Evolutionary conservation across 2,797 vertebrate species (phyloP), one percentile per base, ranked within the genome.

Genomic region (Lithobates sylvaticus): DNA sequence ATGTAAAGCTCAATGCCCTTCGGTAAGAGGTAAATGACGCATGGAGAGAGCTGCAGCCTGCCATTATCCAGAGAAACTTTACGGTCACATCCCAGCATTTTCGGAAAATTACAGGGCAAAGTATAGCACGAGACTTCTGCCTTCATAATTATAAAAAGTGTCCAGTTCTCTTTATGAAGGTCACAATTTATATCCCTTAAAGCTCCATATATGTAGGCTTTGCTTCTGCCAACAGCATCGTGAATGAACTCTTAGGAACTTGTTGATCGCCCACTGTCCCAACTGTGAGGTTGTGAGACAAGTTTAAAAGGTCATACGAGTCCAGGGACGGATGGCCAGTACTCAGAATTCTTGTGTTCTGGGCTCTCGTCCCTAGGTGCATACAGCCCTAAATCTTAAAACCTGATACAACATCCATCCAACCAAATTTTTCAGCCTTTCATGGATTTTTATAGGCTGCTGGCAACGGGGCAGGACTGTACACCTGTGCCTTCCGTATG

Each of bases 21-120:
- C 9, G n/a, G 21, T 47, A 81, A 54, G 8, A 16, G 78, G 54
- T 70, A 81, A 81, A 29, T 13, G 27, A 70, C 34, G 67, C 12
- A 13, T 50, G 15, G 42, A 50, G 44, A 47, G 10, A 16, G 70
- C 42, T 47, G 15, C 58, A 79, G 39, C 65, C 42, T 50, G 27
- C 69, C 70, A 80, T 80, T 78, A 78, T 78, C 32, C 58, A 4
- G 58, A 32, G 39, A 65, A 23, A 50, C 27, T 71, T 70, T 80
- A 80, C 29, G 50, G 67, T 71, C 78, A 80, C 78, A 54, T 68
- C 67, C 21, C 39, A 29, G 65, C n/a, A 80, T 34, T 79, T 80
- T 80, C 29, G 44, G 77, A 39, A 79, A 68, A 79, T 79, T 79
- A 80, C 21, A 81, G 50, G n/a, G 67, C 36, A 70, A 70, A 54